phyloP scores from a whole-genome alignment of 2,113 vertebrate species.

The Pelodiscus sinensis region DNA sequence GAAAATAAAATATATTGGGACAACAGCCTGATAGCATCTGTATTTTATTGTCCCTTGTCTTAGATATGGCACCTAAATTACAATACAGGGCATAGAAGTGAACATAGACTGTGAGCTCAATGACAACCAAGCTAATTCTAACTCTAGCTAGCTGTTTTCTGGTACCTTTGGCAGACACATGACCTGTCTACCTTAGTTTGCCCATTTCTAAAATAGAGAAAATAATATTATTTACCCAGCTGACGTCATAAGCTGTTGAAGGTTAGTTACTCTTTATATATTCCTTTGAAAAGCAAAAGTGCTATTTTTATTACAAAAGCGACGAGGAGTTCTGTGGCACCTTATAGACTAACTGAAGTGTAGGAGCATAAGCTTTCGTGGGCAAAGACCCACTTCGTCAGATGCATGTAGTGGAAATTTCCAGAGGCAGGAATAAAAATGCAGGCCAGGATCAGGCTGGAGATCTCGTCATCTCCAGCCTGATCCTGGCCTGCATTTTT shows the following conservation, averaged over 20 bases:
- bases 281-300: neutral
- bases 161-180: neutral
- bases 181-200: fast-evolving
- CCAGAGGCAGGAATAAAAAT: no score
- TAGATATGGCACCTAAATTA: neutral
- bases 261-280: neutral
- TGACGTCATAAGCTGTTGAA: neutral
- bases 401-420: no score
- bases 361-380: no score
- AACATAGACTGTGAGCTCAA: neutral
- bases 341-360: no score
- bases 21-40: neutral
- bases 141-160: neutral
- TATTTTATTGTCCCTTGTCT: conserved; percentile 4
- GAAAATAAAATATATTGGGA: conserved; percentile 46
- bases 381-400: no score
- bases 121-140: neutral
- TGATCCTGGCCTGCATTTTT: no score
- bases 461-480: no score
- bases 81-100: neutral
- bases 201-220: neutral
- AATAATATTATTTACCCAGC: neutral
- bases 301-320: neutral
- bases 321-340: no score
- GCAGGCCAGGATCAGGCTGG: no score